phyloP scores from a whole-genome alignment of 2,113 vertebrate genomes.

The Kryptolebias marmoratus region DNA sequence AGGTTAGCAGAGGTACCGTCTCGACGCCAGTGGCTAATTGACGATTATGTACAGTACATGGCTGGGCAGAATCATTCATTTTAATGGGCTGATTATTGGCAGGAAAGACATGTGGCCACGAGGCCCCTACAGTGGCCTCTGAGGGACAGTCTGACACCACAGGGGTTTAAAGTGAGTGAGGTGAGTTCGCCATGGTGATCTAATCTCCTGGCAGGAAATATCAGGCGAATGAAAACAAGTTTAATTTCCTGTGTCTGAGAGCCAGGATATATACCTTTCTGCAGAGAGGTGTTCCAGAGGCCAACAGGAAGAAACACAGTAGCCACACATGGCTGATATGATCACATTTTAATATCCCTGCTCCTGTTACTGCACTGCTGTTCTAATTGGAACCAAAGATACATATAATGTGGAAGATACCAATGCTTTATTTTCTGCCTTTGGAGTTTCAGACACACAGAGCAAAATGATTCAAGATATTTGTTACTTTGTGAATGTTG shows the following conservation, averaged over 20 bases:
- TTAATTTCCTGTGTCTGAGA: slow-evolving; percentile 73
- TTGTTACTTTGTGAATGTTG: slow-evolving; percentile 5
- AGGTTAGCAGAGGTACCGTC: slow-evolving; percentile 72
- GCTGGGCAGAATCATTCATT: slow-evolving; percentile 72
- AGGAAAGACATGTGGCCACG: slow-evolving; percentile 73
- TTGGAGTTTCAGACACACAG: slow-evolving; percentile 16
- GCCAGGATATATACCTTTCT: slow-evolving; percentile 55
- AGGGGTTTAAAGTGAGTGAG: slow-evolving; percentile 65
- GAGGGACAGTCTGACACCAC: slow-evolving; percentile 64
- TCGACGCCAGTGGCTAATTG: slow-evolving; percentile 75
- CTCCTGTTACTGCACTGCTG: slow-evolving; percentile 31
- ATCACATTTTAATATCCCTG: slow-evolving; percentile 72
- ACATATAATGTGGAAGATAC: slow-evolving; percentile 6
- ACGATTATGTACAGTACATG: slow-evolving; percentile 77
- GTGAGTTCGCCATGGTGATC: slow-evolving; percentile 75
- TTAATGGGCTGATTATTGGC: slow-evolving; percentile 82
- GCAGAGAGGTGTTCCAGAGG: slow-evolving; percentile 34
- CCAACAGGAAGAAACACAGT: slow-evolving; percentile 15
- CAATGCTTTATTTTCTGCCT: slow-evolving; percentile 30
- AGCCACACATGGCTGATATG: slow-evolving; percentile 58
- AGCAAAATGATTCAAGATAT: slow-evolving; percentile 9
- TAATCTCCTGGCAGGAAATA: slow-evolving; percentile 75
- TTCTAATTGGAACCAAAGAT: slow-evolving; percentile 59
- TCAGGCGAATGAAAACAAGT: slow-evolving; percentile 69
- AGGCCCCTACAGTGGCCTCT: slow-evolving; percentile 63